phyloP scores from a whole-genome alignment of 53 echinoderm and acorn worm species.

The Echinometra lucunter region DNA sequence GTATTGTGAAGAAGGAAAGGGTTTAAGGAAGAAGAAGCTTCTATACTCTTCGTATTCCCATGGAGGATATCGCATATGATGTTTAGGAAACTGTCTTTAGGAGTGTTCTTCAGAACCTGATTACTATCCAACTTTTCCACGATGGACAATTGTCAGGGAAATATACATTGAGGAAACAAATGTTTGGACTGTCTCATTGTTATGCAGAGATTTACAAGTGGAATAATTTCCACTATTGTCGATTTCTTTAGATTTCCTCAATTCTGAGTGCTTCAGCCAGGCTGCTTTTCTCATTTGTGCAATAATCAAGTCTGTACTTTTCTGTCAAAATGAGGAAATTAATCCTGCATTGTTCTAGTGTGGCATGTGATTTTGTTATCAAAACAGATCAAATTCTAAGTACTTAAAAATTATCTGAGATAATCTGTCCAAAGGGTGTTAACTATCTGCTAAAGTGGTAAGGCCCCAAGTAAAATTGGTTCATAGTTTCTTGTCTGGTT shows the following conservation, averaged over 20 bases:
- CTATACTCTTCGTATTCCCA: too few relatives aligned
- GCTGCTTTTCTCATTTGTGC: neutral
- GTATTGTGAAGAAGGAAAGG: neutral
- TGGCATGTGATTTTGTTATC: neutral
- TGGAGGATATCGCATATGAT: neutral
- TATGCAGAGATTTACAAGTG: neutral
- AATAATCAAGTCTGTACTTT: neutral
- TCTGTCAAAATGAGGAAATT: neutral
- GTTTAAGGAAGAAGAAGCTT: neutral
- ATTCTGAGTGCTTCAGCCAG: neutral
- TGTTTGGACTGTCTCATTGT: neutral
- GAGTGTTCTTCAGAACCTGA: neutral
- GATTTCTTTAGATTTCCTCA: neutral
- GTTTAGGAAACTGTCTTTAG: neutral
- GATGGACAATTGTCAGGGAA: neutral
- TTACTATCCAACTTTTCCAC: neutral
- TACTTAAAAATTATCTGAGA: neutral
- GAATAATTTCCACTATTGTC: neutral
- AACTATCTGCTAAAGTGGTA: neutral
- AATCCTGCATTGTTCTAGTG: neutral
- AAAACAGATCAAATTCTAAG: neutral
- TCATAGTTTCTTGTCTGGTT: too few relatives aligned
- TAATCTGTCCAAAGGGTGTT: neutral
- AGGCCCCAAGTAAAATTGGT: too few relatives aligned
- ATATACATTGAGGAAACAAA: neutral